Evolutionary conservation across 2,888 invertebrate species (phyloP).

Genomic region (Creontiades dilutus): DNA sequence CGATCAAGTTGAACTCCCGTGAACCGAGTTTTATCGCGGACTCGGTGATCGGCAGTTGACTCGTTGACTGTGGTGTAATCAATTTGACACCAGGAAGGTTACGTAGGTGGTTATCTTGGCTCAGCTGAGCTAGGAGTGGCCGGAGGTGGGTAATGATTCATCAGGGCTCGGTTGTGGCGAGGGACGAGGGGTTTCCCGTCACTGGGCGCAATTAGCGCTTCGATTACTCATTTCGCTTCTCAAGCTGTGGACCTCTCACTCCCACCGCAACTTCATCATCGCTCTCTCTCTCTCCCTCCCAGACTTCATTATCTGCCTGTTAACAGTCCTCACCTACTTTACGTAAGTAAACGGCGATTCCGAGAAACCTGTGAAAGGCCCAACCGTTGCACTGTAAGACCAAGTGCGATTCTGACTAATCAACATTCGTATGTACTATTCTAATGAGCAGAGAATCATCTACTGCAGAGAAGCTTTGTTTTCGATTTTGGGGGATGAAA

Average conservation of each 20-base stretch:
- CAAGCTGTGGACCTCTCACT: neutral
- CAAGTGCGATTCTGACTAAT: too few relatives aligned
- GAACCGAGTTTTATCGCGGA: neutral
- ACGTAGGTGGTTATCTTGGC: neutral
- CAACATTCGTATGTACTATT: too few relatives aligned
- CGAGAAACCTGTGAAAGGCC: too few relatives aligned
- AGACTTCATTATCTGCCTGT: neutral
- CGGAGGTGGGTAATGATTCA: slow-evolving; percentile 14
- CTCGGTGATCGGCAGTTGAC: neutral
- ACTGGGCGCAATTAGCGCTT: slow-evolving; percentile 26
- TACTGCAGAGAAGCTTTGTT: too few relatives aligned
- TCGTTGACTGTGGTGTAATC: neutral
- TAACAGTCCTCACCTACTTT: neutral
- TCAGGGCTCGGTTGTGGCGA: neutral
- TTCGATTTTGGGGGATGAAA: too few relatives aligned
- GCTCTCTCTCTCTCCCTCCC: neutral
- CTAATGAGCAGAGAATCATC: too few relatives aligned
- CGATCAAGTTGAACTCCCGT: neutral
- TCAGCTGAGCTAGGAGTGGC: slow-evolving; percentile 3
- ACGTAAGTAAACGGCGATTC: neutral
- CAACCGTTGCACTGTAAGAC: too few relatives aligned
- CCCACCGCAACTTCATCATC: neutral
- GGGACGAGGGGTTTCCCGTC: slow-evolving; percentile 44
- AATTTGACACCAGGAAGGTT: slow-evolving; percentile 11
- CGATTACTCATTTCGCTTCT: neutral